Evolutionary conservation across 2,888 invertebrate genomes (phyloP).

Genomic region (Scrobipalpa costella): DNA sequence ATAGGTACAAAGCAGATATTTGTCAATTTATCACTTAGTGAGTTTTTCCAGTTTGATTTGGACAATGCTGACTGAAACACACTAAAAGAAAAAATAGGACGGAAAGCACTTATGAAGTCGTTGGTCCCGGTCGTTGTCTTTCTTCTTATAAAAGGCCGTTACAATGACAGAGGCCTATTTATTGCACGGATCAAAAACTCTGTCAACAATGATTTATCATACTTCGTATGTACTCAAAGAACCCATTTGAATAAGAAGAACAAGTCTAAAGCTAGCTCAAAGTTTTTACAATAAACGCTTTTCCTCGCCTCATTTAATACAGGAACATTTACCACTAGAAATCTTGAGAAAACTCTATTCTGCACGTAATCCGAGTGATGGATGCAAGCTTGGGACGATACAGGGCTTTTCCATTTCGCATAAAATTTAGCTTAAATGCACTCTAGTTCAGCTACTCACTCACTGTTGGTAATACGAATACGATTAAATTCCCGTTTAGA

Average conservation of each 20-base stretch:
- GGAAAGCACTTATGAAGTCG: too few species aligned
- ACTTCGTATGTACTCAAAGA: neutral
- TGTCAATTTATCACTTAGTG: too few species aligned
- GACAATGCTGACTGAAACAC: too few species aligned
- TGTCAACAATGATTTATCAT: too few species aligned
- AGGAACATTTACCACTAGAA: slow-evolving; percentile 36
- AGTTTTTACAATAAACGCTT: neutral
- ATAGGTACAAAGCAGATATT: too few species aligned
- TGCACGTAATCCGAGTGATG: slow-evolving; percentile 49
- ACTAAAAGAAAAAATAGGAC: too few species aligned
- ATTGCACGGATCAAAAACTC: too few species aligned
- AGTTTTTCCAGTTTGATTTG: too few species aligned
- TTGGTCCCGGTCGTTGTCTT: too few species aligned
- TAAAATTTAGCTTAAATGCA: slow-evolving; percentile 53
- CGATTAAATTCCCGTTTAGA: too few species aligned
- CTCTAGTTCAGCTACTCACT: slow-evolving; percentile 30
- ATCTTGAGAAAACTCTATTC: slow-evolving; percentile 45
- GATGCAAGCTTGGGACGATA: slow-evolving; percentile 46
- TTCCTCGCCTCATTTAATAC: slow-evolving; percentile 11
- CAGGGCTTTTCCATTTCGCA: slow-evolving; percentile 47
- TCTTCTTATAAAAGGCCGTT: too few species aligned
- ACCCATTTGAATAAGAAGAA: neutral
- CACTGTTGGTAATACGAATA: neutral
- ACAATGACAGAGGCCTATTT: too few species aligned
- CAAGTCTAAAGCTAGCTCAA: neutral